phyloP scores from a whole-genome alignment of 2,113 vertebrate species.

The Daubentonia madagascariensis region DNA sequence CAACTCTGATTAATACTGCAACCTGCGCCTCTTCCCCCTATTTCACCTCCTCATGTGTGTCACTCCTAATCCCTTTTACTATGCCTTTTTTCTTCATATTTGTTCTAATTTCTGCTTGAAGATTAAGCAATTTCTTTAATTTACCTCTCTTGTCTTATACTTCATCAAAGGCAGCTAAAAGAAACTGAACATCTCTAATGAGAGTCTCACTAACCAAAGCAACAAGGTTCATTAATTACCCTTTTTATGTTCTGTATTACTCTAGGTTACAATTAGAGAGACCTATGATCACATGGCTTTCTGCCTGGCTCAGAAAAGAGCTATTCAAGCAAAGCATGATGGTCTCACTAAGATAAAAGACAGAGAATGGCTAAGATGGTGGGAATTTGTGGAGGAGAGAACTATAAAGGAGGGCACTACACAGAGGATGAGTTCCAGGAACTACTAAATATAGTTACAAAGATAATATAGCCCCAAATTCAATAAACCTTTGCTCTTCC shows the following conservation, averaged over 20 bases:
- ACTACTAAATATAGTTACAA: not conserved
- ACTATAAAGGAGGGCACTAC: not conserved
- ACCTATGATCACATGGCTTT: not conserved
- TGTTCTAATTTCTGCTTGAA: not conserved
- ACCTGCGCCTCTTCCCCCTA: rapidly evolving
- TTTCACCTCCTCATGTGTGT: not conserved
- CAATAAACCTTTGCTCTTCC: not conserved
- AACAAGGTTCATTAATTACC: not conserved
- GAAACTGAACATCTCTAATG: not conserved
- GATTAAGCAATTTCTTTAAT: not conserved
- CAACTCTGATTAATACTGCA: not conserved
- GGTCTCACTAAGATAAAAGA: not conserved
- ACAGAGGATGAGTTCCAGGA: not conserved
- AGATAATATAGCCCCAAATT: not conserved
- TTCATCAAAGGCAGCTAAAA: not conserved
- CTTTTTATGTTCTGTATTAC: not conserved
- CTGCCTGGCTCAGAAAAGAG: not conserved
- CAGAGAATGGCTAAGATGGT: not conserved
- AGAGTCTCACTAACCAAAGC: not conserved
- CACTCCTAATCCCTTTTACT: not conserved
- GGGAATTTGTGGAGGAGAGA: not conserved
- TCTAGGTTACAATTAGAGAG: not conserved
- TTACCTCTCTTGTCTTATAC: not conserved
- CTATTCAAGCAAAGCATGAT: not conserved
- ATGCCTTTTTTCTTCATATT: not conserved